Base-by-base conservation (phyloP, 2,797 vertebrate genomes). In the Neosalanx taihuensis region DNA sequence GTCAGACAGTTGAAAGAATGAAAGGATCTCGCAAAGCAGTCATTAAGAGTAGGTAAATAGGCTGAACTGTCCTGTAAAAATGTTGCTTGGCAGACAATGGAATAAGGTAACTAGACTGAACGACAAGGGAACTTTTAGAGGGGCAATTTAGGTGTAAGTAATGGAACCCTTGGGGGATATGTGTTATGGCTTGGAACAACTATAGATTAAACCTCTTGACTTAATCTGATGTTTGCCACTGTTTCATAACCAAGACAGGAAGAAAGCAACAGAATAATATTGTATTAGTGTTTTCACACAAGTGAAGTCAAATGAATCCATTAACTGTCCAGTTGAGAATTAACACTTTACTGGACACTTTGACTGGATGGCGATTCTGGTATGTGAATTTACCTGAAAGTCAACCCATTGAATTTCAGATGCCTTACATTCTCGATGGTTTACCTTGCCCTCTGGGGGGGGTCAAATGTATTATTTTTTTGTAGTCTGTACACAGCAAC, bases 41-140 rank as follows among this genome's bases (percentile, higher is more conserved):
- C 26, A 10, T 31, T 67, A 10, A 29, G 23, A 67, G 26, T n/a
- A 20, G 57, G 18, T 18, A 62, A 18, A 26, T 56, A 70, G 30
- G 68, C 67, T 67, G 58, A 71, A 67, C 70, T 58, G 23, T 56
- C 23, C 33, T 73, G 63, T 73, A 73, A 71, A 71, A 67, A 68
- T 65, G 41, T 67, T 67, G 15, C 51, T 29, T 29, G 9, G 49
- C 29, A 33, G 13, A 30, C 33, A 41, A 26, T 51, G 3, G 6
- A 23, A 20, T 23, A 23, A 23, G 56, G 1, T 20, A 9, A 12
- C 18, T 0, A 62, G 60, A 62, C 30, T 30, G 49, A 31, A 46
- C 41, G 15, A 53, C 46, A 31, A 26, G 18, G 4, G 17, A 20
- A 58, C 56, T 23, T 29, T 29, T 51, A 30, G n/a, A 23, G 31